A percentile compares a stretch with the other conserved stretches of the same genome.
These are phyloP conservation scores for Gallirallus australis DNA, from an alignment of 2,797 vertebrate species.

Conservation along the genomic window DNA sequence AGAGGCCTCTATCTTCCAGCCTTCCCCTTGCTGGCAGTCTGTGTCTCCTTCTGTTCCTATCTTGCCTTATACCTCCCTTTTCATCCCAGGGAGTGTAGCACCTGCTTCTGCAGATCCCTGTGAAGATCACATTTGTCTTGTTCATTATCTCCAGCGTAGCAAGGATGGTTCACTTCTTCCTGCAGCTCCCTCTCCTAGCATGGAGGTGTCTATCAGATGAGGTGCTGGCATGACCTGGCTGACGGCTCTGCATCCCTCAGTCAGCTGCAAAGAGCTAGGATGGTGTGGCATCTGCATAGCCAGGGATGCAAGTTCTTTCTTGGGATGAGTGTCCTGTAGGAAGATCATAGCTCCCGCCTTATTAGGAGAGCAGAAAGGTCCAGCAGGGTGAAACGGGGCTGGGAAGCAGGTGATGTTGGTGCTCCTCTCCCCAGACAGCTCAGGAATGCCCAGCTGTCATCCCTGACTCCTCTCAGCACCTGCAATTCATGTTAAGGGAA, in stretches of 20 bases:
- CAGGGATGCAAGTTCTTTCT: background rate
- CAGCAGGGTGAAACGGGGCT: accelerated
- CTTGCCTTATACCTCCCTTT: background rate
- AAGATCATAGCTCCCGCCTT: background rate
- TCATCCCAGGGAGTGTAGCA: background rate
- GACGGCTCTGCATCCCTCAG: background rate
- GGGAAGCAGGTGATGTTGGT: background rate
- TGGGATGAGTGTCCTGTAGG: background rate
- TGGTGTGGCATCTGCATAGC: background rate
- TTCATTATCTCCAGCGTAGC: background rate
- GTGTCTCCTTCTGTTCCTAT: background rate
- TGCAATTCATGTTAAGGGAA: background rate
- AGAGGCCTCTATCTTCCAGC: background rate
- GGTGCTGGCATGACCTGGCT: background rate
- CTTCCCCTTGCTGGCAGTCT: background rate
- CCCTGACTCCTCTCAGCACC: background rate
- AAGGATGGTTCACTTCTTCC: background rate
- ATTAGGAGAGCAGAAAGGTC: accelerated
- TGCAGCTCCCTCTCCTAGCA: background rate
- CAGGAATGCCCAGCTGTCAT: background rate
- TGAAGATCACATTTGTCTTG: background rate
- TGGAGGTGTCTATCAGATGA: background rate
- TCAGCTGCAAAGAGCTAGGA: background rate
- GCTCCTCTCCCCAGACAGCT: background rate
- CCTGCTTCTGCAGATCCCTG: background rate